Evolutionary conservation across 2,888 invertebrate species (phyloP).

Genomic region (Himalopsyche kuldschensis): DNA sequence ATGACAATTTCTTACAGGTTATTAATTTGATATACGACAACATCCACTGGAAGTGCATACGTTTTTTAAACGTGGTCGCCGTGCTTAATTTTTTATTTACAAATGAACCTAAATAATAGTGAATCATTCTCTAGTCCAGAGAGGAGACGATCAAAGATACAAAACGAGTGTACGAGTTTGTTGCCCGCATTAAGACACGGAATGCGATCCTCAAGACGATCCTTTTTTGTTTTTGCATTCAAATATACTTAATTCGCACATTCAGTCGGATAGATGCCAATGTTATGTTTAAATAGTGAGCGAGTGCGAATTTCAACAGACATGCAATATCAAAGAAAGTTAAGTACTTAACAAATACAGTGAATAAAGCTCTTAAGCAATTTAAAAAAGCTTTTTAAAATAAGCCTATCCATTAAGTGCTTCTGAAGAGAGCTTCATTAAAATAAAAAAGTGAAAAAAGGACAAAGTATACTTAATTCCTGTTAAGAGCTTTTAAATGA

Average conservation of each 20-base stretch:
- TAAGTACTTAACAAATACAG: neutral
- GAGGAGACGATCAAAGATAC: neutral
- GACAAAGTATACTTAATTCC: too few species aligned
- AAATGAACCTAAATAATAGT: neutral
- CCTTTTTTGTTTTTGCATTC: neutral
- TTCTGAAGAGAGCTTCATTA: neutral
- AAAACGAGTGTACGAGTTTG: neutral
- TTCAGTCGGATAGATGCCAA: neutral
- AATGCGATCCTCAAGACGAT: neutral
- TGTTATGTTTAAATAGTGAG: neutral
- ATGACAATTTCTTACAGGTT: neutral
- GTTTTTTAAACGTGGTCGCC: neutral
- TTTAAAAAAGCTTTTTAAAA: neutral
- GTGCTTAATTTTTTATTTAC: neutral
- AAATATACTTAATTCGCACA: neutral
- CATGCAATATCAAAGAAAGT: neutral
- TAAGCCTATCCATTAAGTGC: neutral
- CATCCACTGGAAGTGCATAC: neutral
- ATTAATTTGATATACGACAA: neutral
- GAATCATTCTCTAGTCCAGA: neutral
- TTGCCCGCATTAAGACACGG: neutral
- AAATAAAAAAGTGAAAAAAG: too few species aligned
- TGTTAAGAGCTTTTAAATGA: too few species aligned
- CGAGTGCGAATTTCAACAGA: neutral
- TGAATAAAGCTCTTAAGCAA: neutral